A percentile compares a stretch with the other conserved stretches of the same genome.
phyloP scores from a whole-genome alignment of 2,797 vertebrate genomes.

The Furcifer pardalis region DNA sequence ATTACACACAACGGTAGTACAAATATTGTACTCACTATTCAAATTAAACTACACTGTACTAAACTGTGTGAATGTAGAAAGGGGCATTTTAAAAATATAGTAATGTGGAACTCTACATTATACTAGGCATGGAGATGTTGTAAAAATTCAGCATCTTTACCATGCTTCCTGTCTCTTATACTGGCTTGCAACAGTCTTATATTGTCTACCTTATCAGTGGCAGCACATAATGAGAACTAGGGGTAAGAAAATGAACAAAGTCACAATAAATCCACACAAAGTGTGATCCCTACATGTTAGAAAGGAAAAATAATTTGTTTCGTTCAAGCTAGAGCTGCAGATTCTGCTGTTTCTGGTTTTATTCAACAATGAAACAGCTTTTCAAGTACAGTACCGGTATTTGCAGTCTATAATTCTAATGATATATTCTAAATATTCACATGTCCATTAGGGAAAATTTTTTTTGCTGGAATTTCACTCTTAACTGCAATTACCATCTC shows the following conservation, averaged over 20 bases:
- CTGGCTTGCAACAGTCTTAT: neutral
- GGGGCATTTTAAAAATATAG: neutral
- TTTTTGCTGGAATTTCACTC: neutral
- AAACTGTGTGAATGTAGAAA: neutral
- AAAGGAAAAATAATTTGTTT: neutral
- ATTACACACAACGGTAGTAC: neutral
- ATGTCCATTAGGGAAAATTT: neutral
- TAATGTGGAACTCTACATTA: neutral
- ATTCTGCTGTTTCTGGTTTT: neutral
- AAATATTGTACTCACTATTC: no score
- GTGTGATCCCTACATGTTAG: neutral
- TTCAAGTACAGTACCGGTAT: no score
- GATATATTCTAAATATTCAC: neutral
- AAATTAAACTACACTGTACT: neutral
- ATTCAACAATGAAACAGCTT: neutral
- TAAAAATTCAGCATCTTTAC: neutral
- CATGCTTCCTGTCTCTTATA: no score
- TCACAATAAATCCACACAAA: neutral
- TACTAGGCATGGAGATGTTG: neutral
- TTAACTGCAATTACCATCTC: conserved; percentile 6
- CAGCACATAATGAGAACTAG: neutral
- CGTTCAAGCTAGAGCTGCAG: no score
- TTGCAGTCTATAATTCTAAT: neutral
- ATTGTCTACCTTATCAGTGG: neutral
- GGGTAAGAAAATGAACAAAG: neutral